Evolutionary conservation across 23 tunicate genomes (phyloP).

Genomic region (Phallusia fumigata): DNA sequence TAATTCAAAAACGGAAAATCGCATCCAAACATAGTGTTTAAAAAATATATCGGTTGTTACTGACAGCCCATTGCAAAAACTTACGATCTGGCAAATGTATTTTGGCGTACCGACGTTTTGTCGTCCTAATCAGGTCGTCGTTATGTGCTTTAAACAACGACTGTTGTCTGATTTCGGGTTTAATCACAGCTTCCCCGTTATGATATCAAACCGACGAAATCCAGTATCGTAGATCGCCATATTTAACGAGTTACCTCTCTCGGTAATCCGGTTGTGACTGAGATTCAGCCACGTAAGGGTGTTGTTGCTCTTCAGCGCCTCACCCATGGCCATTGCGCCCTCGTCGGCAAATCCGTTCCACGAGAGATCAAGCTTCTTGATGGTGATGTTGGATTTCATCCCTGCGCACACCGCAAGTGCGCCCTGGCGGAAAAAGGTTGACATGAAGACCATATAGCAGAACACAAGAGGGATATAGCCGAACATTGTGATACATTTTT

Average conservation of each 20-base stretch:
- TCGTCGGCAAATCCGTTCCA: constrained; percentile 88
- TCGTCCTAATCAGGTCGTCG: no score
- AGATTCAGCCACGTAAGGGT: constrained; percentile 67
- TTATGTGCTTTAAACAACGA: background rate
- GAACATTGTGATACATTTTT: no score
- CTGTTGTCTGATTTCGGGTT: background rate
- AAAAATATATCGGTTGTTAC: no score
- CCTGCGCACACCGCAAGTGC: constrained; percentile 80
- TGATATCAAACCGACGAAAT: background rate
- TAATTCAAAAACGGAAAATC: no score
- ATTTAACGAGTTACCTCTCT: constrained; percentile 32
- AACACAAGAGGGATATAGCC: no score
- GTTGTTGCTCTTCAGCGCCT: constrained; percentile 71
- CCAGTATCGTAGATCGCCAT: background rate
- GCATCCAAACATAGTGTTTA: no score
- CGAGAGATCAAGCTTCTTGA: constrained; percentile 54
- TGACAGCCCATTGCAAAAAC: no score
- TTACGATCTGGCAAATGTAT: no score
- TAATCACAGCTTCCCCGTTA: background rate
- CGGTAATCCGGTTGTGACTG: constrained; percentile 71
- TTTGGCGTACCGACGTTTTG: no score
- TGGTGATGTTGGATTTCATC: constrained; percentile 77
- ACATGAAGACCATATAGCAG: no score
- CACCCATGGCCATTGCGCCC: constrained; percentile 88
- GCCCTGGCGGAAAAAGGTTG: constrained; percentile 31